phyloP scores from a whole-genome alignment of 2,797 vertebrate genomes.

The Labeo calbasu region DNA sequence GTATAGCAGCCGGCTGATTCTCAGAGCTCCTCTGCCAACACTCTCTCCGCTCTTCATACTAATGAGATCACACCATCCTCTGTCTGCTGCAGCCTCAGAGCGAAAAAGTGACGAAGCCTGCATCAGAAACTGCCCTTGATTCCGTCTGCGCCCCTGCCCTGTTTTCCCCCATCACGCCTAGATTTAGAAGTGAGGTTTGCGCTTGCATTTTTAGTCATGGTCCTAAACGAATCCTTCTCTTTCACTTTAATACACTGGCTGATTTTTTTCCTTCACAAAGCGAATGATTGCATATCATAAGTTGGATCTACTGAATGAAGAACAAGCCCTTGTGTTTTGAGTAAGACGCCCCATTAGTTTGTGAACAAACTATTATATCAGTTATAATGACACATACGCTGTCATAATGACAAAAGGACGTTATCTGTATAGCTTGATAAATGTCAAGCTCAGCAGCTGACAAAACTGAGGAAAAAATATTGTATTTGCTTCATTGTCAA shows the following conservation, averaged over 20 bases:
- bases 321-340: background rate
- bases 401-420: background rate
- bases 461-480: background rate
- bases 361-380: background rate
- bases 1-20: slow-evolving; percentile 41
- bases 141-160: slow-evolving; percentile 31
- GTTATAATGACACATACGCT: background rate
- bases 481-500: background rate
- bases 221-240: background rate
- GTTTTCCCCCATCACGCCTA: slow-evolving; percentile 25
- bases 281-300: background rate
- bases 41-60: slow-evolving; percentile 54
- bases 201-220: slow-evolving; percentile 19
- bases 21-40: slow-evolving; percentile 38
- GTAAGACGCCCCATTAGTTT: background rate
- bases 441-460: background rate
- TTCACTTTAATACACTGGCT: background rate
- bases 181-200: slow-evolving; percentile 33
- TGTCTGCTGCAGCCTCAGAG: slow-evolving; percentile 52
- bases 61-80: slow-evolving; percentile 59
- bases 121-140: slow-evolving; percentile 46
- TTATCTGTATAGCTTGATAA: background rate
- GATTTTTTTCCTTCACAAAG: background rate
- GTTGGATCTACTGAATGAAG: background rate
- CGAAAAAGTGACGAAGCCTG: slow-evolving; percentile 42